These are phyloP conservation scores for Diarsia mendica DNA, from an alignment of 2,888 invertebrate species.

Conservation along the genomic window DNA sequence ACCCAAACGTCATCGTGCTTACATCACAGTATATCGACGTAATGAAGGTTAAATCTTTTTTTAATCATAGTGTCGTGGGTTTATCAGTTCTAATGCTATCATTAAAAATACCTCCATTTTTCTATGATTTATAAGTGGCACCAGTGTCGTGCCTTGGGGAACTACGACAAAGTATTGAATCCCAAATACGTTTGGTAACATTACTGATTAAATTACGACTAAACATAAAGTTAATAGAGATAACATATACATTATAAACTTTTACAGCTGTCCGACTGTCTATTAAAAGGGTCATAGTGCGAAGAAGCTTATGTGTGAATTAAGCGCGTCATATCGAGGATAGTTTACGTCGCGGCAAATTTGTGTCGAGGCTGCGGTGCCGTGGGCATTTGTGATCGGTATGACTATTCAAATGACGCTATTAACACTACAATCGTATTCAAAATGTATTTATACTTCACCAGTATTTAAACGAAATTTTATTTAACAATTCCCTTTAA, in stretches of 20 bases:
- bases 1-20: conserved; percentile 57
- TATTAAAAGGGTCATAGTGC: conserved; percentile 57
- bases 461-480: conserved; percentile 55
- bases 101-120: conserved; percentile 10
- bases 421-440: conserved; percentile 66
- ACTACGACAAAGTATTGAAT: background rate
- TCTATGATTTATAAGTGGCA: background rate
- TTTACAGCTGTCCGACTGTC: conserved; percentile 43
- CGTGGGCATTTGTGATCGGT: conserved; percentile 81
- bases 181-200: background rate
- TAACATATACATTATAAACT: conserved; percentile 22
- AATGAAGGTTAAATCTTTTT: conserved; percentile 46
- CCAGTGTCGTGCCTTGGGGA: conserved; percentile 18
- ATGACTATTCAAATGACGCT: conserved; percentile 71
- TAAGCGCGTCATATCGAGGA: conserved; percentile 75
- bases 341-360: conserved; percentile 85
- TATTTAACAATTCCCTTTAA: conserved; percentile 55
- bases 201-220: background rate
- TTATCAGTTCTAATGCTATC: conserved; percentile 30
- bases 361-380: conserved; percentile 87
- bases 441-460: conserved; percentile 61
- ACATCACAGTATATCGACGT: conserved; percentile 56
- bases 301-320: conserved; percentile 70
- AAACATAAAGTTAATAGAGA: conserved; percentile 28
- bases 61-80: conserved; percentile 49